These are phyloP conservation scores for Orestias chungarensis DNA, from an alignment of 2,797 vertebrate genomes.

Conservation along the genomic window DNA sequence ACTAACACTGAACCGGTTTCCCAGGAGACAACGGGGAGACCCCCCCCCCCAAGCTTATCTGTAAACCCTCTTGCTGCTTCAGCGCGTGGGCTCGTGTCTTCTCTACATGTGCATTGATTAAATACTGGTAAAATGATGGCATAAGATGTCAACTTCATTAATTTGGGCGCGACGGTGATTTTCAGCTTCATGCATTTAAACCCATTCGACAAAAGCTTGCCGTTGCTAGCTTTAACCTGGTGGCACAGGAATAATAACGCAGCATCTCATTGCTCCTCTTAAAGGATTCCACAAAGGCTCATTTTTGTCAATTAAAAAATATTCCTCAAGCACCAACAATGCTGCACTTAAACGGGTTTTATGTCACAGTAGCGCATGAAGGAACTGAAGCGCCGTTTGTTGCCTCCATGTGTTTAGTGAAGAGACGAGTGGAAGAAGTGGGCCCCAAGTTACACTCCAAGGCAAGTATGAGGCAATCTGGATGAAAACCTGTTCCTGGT, in stretches of 20 bases:
- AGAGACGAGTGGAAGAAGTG: not conserved
- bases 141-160: slow-evolving; percentile 3
- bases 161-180: not conserved
- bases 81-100: slow-evolving; percentile 14
- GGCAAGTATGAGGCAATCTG: too few relatives aligned
- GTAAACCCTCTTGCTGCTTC: slow-evolving; percentile 16
- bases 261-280: too few relatives aligned
- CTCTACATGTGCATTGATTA: slow-evolving; percentile 3
- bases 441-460: not conserved
- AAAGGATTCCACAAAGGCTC: too few relatives aligned
- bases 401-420: not conserved
- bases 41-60: slow-evolving; percentile 2
- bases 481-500: too few relatives aligned
- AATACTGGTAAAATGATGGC: slow-evolving; percentile 8
- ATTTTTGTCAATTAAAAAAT: not conserved
- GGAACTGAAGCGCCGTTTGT: too few relatives aligned
- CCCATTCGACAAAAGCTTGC: not conserved
- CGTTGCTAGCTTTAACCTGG: too few relatives aligned
- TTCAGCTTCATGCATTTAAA: not conserved
- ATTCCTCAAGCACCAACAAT: too few relatives aligned
- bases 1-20: slow-evolving; percentile 66
- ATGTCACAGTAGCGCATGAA: too few relatives aligned
- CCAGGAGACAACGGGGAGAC: slow-evolving; percentile 64
- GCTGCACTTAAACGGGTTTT: too few relatives aligned
- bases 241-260: not conserved